These are phyloP conservation scores for Synodontis membranacea DNA, from an alignment of 2,113 vertebrate genomes.

Conservation along the genomic window DNA sequence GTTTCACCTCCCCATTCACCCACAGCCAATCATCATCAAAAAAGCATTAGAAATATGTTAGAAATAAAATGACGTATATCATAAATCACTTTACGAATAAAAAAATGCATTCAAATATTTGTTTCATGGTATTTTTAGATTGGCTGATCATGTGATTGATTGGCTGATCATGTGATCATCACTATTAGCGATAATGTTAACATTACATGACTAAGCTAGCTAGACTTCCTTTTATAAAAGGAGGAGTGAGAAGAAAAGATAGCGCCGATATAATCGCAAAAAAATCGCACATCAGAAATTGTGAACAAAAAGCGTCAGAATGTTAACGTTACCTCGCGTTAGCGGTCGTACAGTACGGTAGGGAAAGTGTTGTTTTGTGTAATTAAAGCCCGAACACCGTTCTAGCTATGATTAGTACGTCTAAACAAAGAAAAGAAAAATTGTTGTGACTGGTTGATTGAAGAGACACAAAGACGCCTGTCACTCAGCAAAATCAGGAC, in stretches of 20 bases:
- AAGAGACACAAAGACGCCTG: neutral
- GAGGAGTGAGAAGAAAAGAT: too few relatives aligned
- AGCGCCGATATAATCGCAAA: too few relatives aligned
- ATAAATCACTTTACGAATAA: neutral
- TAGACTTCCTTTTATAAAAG: too few relatives aligned
- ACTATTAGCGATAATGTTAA: too few relatives aligned
- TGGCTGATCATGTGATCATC: neutral
- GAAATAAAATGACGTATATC: neutral
- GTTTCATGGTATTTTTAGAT: neutral
- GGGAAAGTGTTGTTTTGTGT: neutral
- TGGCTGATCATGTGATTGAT: neutral
- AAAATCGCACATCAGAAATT: too few relatives aligned
- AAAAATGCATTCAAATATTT: neutral
- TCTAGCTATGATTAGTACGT: neutral
- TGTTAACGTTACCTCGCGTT: neutral
- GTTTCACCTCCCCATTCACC: neutral
- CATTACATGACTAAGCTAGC: neutral
- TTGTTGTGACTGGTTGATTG: neutral
- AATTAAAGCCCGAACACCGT: neutral
- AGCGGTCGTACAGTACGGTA: neutral
- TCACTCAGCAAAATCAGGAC: neutral
- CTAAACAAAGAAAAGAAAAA: neutral
- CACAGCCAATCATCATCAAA: neutral
- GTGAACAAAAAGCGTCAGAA: neutral
- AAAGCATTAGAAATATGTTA: too few relatives aligned